Base-by-base conservation (phyloP, 2,797 vertebrate genomes). In the Brachyrhaphis roseni region DNA sequence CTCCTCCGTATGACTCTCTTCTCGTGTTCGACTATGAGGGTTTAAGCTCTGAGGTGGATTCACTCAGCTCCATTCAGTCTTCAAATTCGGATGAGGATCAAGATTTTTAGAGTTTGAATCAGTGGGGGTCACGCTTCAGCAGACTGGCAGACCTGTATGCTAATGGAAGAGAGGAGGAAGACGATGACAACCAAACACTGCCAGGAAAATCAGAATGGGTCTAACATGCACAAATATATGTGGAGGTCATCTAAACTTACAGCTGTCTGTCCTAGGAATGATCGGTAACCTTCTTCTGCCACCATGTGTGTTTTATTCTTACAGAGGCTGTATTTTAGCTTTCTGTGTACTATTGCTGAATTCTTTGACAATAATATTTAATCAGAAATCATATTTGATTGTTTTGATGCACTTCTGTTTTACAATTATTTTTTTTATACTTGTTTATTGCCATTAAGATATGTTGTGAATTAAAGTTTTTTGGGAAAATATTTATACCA, bases 11-110 rank as follows among this genome's bases (percentile, higher is more conserved):
- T 46, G 97, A 98, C 93, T 97, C 95, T 53, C 96, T 97, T 79
- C 95, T 97, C 93, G 96, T 97, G 94, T 97, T 97, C 47, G 96
- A 96, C 76, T 96, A 96, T 0, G 96, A 97, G 84, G 96, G 97
- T 8, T 87, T 88, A 15, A 95, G 95, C 78, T 97, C 97, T 0
- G 92, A 95, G 78, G 96, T 94, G 0, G 94, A 93, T 72, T 97
- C 96, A 28, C 95, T 98, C 85, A 97, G 96, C 90, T 97, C 96
- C 46, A 88, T 98, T 86, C 93, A 95, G 90, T 97, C 96, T 11
- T 96, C 96, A 1, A 96, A 95, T 18, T 96, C 95, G 51, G 96
- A 97, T 82, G 96, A 95, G 78, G 96, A 96, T 88, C 95, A 97
- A 93, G 96, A 96, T 94, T 97, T 96, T 20, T 93, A 96, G 90